A percentile compares a stretch with the other conserved stretches of the same genome.
Conservation (phyloP, 1,140 invertebrate genomes). For the Sipha flava region DNA sequence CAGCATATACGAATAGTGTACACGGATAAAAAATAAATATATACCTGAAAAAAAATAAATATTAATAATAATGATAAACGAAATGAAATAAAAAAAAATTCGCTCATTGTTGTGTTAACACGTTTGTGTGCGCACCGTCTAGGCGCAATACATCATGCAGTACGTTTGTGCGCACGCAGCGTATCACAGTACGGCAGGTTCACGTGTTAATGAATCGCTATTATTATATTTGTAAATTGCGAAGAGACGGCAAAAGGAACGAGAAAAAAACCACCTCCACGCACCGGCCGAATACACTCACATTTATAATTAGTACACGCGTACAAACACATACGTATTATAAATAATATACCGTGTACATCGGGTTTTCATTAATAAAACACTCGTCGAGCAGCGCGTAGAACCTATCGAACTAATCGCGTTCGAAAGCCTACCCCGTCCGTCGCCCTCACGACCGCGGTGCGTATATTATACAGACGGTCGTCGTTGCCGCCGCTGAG, state of each 20-base stretch:
- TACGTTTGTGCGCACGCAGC: too few species aligned
- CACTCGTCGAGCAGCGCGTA: not conserved
- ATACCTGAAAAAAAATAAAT: not conserved
- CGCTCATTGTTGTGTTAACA: not conserved
- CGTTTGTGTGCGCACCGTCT: too few species aligned
- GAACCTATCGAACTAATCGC: constrained; percentile 8
- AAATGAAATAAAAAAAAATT: not conserved
- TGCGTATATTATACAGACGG: not conserved
- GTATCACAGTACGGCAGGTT: too few species aligned
- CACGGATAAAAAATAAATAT: not conserved
- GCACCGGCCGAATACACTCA: not conserved
- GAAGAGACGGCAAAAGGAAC: not conserved
- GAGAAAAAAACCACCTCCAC: too few species aligned
- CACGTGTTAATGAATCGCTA: constrained; percentile 12
- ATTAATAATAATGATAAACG: too few species aligned
- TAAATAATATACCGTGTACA: not conserved
- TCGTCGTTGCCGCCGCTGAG: not conserved
- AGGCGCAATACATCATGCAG: too few species aligned
- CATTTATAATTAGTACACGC: not conserved
- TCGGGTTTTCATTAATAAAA: constrained; percentile 31
- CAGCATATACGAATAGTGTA: too few species aligned
- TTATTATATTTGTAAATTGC: not conserved
- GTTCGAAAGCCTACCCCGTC: not conserved
- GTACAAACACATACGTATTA: not conserved
- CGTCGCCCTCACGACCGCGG: not conserved